These are phyloP conservation scores for Tolmerus cingulatus DNA, from an alignment of 2,888 invertebrate species.

Conservation along the genomic window DNA sequence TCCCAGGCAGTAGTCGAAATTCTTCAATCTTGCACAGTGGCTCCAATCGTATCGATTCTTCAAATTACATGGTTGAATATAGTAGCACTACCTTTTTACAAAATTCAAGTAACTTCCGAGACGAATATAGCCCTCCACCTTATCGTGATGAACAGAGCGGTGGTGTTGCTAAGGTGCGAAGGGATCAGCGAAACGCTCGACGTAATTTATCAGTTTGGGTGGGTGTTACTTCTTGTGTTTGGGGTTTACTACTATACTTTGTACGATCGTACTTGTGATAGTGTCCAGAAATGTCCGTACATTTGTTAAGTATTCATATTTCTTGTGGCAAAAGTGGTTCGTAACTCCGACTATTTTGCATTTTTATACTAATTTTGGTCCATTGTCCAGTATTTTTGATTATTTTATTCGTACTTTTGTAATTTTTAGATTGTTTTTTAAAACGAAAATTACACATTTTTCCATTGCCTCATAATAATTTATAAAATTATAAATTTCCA, in stretches of 20 bases:
- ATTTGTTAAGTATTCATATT: not conserved
- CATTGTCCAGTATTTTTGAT: not conserved
- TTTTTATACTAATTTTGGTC: not conserved
- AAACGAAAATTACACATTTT: not conserved
- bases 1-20: not conserved
- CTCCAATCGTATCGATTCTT: not conserved
- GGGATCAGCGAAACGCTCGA: constrained; percentile 43
- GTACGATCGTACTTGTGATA: constrained; percentile 70
- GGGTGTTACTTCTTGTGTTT: constrained; percentile 89
- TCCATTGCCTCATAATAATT: not conserved
- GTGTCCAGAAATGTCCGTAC: not conserved
- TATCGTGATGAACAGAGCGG: not conserved
- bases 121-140: not conserved
- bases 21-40: not conserved
- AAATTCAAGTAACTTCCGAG: not conserved
- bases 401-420: not conserved
- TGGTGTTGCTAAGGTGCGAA: not conserved
- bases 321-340: constrained; percentile 7
- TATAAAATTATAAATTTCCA: not conserved
- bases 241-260: constrained; percentile 81
- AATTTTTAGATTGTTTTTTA: not conserved
- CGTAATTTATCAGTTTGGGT: constrained; percentile 79
- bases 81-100: not conserved
- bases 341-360: constrained; percentile 3
- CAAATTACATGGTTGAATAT: not conserved